phyloP scores from a whole-genome alignment of 1,140 invertebrate species.

The Drosophila tropicalis region DNA sequence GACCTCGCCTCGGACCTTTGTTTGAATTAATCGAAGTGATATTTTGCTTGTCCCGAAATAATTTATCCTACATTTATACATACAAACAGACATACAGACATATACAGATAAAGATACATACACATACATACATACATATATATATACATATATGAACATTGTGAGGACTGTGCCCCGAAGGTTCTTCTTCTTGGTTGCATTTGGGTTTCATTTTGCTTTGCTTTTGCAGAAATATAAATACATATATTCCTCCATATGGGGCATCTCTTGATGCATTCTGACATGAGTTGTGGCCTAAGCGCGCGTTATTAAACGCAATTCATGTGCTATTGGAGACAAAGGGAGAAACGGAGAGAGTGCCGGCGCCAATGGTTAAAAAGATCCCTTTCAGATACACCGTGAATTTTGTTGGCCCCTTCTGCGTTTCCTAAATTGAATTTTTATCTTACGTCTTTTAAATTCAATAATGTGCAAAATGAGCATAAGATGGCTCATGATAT shows the following conservation, averaged over 20 bases:
- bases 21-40: conserved; percentile 82
- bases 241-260: conserved; percentile 77
- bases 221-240: conserved; percentile 53
- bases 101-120: neutral
- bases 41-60: conserved; percentile 81
- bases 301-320: conserved; percentile 79
- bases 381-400: neutral
- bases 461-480: conserved; percentile 8
- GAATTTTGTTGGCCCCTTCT: neutral
- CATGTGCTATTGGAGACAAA: conserved; percentile 75
- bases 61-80: conserved; percentile 67
- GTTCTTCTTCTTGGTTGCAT: neutral
- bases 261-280: conserved; percentile 73
- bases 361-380: neutral
- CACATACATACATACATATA: neutral
- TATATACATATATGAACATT: neutral
- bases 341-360: conserved; percentile 10
- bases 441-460: conserved; percentile 6
- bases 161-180: neutral
- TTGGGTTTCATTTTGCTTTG: conserved; percentile 18
- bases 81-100: neutral
- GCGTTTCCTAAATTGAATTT: conserved; percentile 5
- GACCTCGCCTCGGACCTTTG: conserved; percentile 45
- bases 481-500: neutral
- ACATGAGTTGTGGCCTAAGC: conserved; percentile 81